These are phyloP conservation scores for Redunca redunca DNA, from an alignment of 2,113 vertebrate species.

Conservation along the genomic window DNA sequence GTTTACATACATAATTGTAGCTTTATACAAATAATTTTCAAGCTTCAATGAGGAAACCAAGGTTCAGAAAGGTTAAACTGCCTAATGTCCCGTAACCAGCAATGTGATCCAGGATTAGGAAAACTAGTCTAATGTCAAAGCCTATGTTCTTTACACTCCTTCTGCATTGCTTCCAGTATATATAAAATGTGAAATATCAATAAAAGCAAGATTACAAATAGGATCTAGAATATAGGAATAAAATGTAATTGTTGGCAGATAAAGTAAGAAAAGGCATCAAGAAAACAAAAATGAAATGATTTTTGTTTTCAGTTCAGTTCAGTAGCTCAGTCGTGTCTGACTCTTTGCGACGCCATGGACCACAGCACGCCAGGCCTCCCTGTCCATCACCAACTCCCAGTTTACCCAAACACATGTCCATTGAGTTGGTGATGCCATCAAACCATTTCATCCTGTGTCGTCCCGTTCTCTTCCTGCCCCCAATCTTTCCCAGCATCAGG, in stretches of 20 bases:
- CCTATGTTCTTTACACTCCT: not conserved
- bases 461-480: not conserved
- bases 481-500: not conserved
- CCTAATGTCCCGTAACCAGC: not conserved
- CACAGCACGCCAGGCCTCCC: not conserved
- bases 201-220: not conserved
- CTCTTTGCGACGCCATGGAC: not conserved
- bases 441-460: not conserved
- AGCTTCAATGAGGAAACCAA: not conserved
- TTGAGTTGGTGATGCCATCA: not conserved
- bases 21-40: not conserved
- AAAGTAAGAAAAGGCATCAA: not conserved
- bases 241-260: not conserved
- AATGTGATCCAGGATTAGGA: not conserved
- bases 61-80: not conserved
- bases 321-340: rapidly evolving
- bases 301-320: not conserved
- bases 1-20: not conserved
- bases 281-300: slow-evolving; percentile 21
- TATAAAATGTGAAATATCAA: not conserved
- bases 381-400: not conserved
- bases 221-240: not conserved
- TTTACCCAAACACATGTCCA: not conserved
- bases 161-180: not conserved
- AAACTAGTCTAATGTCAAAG: not conserved